Percentiles rank a stretch among this genome's conserved stretches.
These are phyloP conservation scores for Dendrophyllia cribrosa DNA, from an alignment of 64 coral and sea anemone species.

Conservation along the genomic window DNA sequence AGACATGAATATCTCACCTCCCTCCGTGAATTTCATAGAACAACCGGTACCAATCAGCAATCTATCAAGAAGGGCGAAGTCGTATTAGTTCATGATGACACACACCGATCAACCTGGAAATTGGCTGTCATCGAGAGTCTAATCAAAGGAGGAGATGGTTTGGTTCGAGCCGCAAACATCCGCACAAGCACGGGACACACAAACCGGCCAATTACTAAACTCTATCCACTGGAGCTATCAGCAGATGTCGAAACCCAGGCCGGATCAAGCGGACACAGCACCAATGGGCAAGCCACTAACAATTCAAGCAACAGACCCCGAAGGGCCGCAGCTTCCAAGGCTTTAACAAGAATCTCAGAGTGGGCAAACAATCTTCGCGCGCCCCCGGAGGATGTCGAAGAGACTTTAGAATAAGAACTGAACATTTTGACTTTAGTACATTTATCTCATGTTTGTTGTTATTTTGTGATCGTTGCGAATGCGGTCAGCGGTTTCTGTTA, in stretches of 20 bases:
- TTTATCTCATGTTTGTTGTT: conserved; percentile 2
- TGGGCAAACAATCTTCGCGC: conserved; percentile 24
- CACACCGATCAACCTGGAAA: conserved; percentile 25
- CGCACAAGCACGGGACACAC: conserved; percentile 29
- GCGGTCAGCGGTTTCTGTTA: conserved; percentile 27
- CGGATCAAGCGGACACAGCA: neutral
- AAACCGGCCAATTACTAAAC: conserved; percentile 44
- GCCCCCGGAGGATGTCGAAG: conserved; percentile 63
- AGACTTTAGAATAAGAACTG: conserved; percentile 24
- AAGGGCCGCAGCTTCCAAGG: conserved; percentile 16
- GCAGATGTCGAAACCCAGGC: neutral
- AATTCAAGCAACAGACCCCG: neutral
- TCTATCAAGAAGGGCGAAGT: conserved; percentile 54
- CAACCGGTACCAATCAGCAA: conserved; percentile 30
- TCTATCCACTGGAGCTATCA: conserved; percentile 37
- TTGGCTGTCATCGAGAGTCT: conserved; percentile 32
- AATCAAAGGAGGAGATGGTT: conserved; percentile 24
- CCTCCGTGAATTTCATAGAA: conserved; percentile 49
- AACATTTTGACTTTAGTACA: neutral
- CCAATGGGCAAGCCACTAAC: conserved; percentile 2
- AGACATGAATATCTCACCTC: conserved; percentile 69
- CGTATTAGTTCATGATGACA: conserved; percentile 49
- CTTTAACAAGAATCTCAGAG: conserved; percentile 2
- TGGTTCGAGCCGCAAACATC: conserved; percentile 33
- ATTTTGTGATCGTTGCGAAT: conserved; percentile 9